Evolutionary conservation across 2,113 vertebrate genomes (phyloP), one percentile per base, ranked within the genome.

Genomic region (Otis tarda): DNA sequence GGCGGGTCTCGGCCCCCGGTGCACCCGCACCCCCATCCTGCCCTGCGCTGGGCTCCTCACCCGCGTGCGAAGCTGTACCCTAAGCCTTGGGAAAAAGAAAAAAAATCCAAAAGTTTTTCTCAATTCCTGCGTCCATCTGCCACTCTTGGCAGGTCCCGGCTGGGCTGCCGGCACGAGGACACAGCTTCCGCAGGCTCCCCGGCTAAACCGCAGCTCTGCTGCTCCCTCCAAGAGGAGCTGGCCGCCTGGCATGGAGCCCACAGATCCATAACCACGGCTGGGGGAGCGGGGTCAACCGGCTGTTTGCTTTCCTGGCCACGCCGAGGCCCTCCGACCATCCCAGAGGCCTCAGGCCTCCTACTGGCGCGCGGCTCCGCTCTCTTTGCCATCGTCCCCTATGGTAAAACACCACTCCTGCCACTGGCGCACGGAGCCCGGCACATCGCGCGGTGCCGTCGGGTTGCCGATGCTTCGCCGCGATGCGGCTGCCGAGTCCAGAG

Each of bases 181-280:
- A 2, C 7, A 21, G 71, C 73, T 76, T 83, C 83, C 11, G 0
- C 30, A 75, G 73, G 59, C 79, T 74, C 43, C 23, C 10, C 9
- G 6, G 73, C 70, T 77, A 33, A 89, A 75, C 22, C 2, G 3
- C 30, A 47, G 94, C 84, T 61, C 41, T 7, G 65, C 82, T 47
- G 70, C 95, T 86, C 81, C 4, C 69, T 94, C 70, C 63, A 43
- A 90, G 91, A 96, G 61, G 90, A 95, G 94, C 5, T 87, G 94
- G 86, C 89, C 33, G n/a, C 85, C 82, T 81, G 94, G 95, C 93
- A 41, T 41, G 21, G 47, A 84, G 93, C 96, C 96, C 35, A 39
- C 14, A 28, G 77, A 94, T 95, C 95, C 60, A 37, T 87, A 56
- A n/a, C 95, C 71, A 22, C 1, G 6, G 71, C 76, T 60, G 43